Evolutionary conservation across 1,140 invertebrate genomes (phyloP).

Genomic region (Drosophila mayri): DNA sequence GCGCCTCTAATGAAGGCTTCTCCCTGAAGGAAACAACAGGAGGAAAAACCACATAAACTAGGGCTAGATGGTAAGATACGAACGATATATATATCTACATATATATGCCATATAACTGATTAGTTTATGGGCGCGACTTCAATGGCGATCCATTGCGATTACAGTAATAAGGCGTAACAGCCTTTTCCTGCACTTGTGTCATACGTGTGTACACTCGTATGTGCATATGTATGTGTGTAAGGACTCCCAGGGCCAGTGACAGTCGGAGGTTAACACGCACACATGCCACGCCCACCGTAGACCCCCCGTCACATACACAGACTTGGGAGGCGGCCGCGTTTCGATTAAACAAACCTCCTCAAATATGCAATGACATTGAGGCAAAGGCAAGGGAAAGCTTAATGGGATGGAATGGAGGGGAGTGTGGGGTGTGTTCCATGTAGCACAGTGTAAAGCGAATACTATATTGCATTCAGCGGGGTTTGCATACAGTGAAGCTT

Average conservation of each 20-base stretch:
- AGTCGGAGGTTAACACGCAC: conserved; percentile 47
- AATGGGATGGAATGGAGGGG: not conserved
- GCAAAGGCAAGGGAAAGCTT: conserved; percentile 58
- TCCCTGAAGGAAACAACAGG: not conserved
- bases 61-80: conserved; percentile 3
- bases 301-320: conserved; percentile 1
- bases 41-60: not conserved
- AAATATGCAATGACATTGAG: conserved; percentile 80
- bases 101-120: conserved; percentile 28
- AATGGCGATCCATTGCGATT: conserved; percentile 55
- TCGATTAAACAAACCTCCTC: conserved; percentile 78
- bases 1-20: conserved; percentile 30
- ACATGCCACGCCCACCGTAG: conserved; percentile 42
- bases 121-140: conserved; percentile 47
- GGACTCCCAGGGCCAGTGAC: conserved; percentile 40
- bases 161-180: conserved; percentile 43
- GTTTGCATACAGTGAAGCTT: conserved; percentile 8
- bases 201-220: conserved; percentile 35
- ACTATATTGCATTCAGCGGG: conserved; percentile 33
- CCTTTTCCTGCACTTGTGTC: conserved; percentile 66
- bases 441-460: conserved; percentile 12
- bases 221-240: not conserved
- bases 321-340: conserved; percentile 48
- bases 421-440: not conserved
- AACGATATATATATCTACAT: conserved; percentile 16